These are phyloP conservation scores for Drosophila guanche DNA, from an alignment of 1,140 invertebrate species.

Conservation along the genomic window DNA sequence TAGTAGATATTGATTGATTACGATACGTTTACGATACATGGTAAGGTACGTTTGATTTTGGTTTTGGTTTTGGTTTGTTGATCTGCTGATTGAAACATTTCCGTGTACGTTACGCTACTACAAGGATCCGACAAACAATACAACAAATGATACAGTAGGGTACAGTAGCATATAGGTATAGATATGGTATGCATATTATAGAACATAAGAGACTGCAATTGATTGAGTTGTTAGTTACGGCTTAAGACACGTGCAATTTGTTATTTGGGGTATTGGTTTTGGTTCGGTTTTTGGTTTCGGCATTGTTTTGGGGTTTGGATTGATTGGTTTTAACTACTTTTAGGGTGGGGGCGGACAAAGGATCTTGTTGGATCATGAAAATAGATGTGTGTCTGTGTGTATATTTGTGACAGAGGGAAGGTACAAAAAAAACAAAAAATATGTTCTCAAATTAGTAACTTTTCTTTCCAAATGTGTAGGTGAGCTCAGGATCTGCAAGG, in stretches of 20 bases:
- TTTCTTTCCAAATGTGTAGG: not conserved
- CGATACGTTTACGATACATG: constrained; percentile 41
- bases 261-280: constrained; percentile 1
- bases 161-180: constrained; percentile 50
- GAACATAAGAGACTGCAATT: constrained; percentile 56
- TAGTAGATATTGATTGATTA: constrained; percentile 36
- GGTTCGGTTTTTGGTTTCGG: not conserved
- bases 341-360: constrained; percentile 8
- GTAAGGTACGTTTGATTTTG: constrained; percentile 18
- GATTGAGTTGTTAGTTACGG: constrained; percentile 55
- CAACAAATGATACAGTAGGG: constrained; percentile 56
- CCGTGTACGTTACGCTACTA: constrained; percentile 56
- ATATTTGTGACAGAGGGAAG: too few species aligned
- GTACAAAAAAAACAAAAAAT: not conserved
- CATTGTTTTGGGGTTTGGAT: constrained; percentile 21
- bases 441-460: constrained; percentile 31
- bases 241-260: constrained; percentile 70
- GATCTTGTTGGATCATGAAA: not conserved
- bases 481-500: not conserved
- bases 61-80: constrained; percentile 42
- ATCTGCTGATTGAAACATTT: constrained; percentile 57
- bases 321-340: constrained; percentile 32
- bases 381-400: constrained; percentile 13
- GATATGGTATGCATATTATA: constrained; percentile 54
- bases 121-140: constrained; percentile 51